Conservation (phyloP, 2,888 invertebrate genomes). For the Megastigmus dorsalis region DNA sequence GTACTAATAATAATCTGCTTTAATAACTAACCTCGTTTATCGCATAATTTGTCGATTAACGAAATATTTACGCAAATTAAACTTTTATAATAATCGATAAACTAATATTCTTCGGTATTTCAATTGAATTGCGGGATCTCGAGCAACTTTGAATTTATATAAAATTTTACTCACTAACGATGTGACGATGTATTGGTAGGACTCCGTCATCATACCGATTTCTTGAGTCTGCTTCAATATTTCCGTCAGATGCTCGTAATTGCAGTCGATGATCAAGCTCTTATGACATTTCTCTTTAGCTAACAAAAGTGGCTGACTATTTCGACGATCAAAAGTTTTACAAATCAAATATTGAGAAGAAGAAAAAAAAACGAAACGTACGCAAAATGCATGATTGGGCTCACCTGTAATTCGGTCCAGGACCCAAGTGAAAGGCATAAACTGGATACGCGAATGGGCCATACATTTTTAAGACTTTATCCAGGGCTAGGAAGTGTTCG, state of each 20-base stretch:
- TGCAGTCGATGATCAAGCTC: constrained; percentile 86
- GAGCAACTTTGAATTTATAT: too few relatives aligned
- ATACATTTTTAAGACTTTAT: constrained; percentile 83
- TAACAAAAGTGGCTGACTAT: constrained; percentile 76
- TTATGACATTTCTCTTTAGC: constrained; percentile 83
- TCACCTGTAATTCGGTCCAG: constrained; percentile 81
- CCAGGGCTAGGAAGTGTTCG: constrained; percentile 83
- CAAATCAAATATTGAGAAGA: too few relatives aligned
- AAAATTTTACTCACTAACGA: constrained; percentile 76
- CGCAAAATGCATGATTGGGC: background rate
- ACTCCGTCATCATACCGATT: constrained; percentile 88
- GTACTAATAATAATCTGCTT: background rate
- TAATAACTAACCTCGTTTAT: too few relatives aligned
- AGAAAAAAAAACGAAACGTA: too few relatives aligned
- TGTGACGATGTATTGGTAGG: constrained; percentile 86
- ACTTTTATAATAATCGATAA: too few relatives aligned
- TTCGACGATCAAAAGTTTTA: too few relatives aligned
- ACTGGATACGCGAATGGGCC: constrained; percentile 77
- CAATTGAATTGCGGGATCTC: too few relatives aligned
- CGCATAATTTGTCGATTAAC: too few relatives aligned
- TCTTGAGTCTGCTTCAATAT: constrained; percentile 86
- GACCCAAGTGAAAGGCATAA: constrained; percentile 80
- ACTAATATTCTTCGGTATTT: too few relatives aligned
- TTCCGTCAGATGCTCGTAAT: constrained; percentile 77
- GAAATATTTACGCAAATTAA: too few relatives aligned